phyloP scores from a whole-genome alignment of 2,888 invertebrate genomes.

The Dolichomitus sp. region DNA sequence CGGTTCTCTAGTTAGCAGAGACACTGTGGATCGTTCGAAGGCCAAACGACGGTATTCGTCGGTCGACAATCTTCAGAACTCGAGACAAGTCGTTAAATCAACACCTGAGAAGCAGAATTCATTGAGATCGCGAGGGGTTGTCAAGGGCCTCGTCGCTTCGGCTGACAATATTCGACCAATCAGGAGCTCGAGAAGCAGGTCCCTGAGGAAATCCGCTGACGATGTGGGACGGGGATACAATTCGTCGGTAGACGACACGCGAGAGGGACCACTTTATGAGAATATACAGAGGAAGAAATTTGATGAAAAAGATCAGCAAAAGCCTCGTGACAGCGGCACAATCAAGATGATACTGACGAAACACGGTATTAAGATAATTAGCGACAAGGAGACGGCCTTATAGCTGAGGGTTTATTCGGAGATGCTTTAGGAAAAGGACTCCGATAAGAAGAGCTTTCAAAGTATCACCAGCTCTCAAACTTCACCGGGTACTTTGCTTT shows the following conservation, averaged over 20 bases:
- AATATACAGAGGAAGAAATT: slow-evolving; percentile 64
- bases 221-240: slow-evolving; percentile 77
- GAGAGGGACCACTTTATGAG: slow-evolving; percentile 74
- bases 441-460: slow-evolving; percentile 53
- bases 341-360: slow-evolving; percentile 92
- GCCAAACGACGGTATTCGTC: slow-evolving; percentile 82
- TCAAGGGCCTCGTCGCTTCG: slow-evolving; percentile 76
- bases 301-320: slow-evolving; percentile 67
- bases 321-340: slow-evolving; percentile 86
- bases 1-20: slow-evolving; percentile 77
- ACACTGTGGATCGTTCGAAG: slow-evolving; percentile 68
- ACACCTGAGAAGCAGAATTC: slow-evolving; percentile 72
- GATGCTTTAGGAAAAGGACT: slow-evolving; percentile 70
- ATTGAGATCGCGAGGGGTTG: slow-evolving; percentile 62
- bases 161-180: slow-evolving; percentile 80
- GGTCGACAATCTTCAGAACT: slow-evolving; percentile 82
- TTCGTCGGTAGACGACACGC: slow-evolving; percentile 79
- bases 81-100: slow-evolving; percentile 66
- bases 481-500: slow-evolving; percentile 53
- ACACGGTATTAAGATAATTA: slow-evolving; percentile 93
- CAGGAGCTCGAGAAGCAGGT: slow-evolving; percentile 74
- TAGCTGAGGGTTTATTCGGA: slow-evolving; percentile 78
- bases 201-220: slow-evolving; percentile 80
- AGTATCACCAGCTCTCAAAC: slow-evolving; percentile 50
- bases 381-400: slow-evolving; percentile 91